Evolutionary conservation across 2,888 invertebrate species (phyloP), one percentile per base, ranked within the genome.

Genomic region (Calameuta pallipes): DNA sequence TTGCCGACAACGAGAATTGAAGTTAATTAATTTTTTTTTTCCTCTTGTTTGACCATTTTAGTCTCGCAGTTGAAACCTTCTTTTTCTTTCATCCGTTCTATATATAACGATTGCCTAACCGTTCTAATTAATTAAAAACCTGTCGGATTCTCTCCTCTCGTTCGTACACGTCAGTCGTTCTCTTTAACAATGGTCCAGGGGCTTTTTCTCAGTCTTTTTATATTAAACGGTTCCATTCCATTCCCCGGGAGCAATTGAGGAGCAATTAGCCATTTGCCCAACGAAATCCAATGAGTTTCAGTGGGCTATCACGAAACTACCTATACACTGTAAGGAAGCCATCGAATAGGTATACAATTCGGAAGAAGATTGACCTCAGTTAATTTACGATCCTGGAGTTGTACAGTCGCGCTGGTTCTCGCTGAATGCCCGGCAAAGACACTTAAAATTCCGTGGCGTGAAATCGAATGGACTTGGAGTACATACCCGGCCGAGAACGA

Each of bases 1-100:
- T 69, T 33, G 30, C 70, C 15, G 31, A 33, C 71, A 31, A 31
- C 12, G 31, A 71, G 33, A n/a, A 56, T 56, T 34, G 71, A 31
- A 34, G 33, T 31, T 30, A 71, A 71, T 71, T 71, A 71, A 31
- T 71, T 71, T 71, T 30, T 30, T 33, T 33, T 33, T 71, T 71
- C 23, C 71, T 71, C 71, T 31, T 71, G 71, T 71, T 71, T 71
- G 15, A 71, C 71, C 71, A 71, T 71, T 56, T 56, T 71, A 34
- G 71, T 34, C 71, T 31, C 13, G 31, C 71, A 4, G 31, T 31
- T 3, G 13, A 33, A 71, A 31, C 6, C 71, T 71, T 71, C 71
- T 15, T 34, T 31, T 34, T 56, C 56, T 56, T 31, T 71, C 12
- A 12, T 71, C 71, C 56, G 56, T 23, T 23, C 56, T 56, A 56